Percentiles rank a stretch among this genome's conserved stretches.
Conservation (phyloP, 2,113 vertebrate species). For the Emydocephalus ijimae region DNA sequence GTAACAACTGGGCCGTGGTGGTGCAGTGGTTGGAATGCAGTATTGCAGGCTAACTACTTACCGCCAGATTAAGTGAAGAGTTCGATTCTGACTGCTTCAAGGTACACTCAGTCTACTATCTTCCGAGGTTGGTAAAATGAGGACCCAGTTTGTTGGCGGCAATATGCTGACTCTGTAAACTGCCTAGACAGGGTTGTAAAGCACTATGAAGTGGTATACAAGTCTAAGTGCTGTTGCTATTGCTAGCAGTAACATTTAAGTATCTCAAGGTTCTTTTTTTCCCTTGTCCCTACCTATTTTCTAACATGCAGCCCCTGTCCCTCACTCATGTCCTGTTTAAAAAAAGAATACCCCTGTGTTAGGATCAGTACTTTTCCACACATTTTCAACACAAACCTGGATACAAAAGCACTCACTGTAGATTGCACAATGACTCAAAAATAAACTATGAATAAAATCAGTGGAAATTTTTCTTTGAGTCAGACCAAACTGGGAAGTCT, state of each 20-base stretch:
- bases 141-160: background rate
- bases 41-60: background rate
- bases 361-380: background rate
- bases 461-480: background rate
- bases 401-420: background rate
- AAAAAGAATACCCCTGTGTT: background rate
- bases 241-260: background rate
- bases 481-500: background rate
- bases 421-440: background rate
- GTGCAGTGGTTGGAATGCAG: background rate
- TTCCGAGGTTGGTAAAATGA: background rate
- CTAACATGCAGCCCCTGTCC: background rate
- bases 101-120: background rate
- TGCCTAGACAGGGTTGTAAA: background rate
- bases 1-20: background rate
- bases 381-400: background rate
- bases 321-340: background rate
- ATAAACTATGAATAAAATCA: background rate
- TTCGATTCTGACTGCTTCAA: background rate
- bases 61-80: background rate
- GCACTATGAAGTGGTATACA: background rate
- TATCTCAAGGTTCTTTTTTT: background rate
- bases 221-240: background rate
- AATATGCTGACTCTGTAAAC: background rate
- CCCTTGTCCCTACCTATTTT: background rate